phyloP scores from a whole-genome alignment of 2,113 vertebrate species.

The Turdus rufiventris region DNA sequence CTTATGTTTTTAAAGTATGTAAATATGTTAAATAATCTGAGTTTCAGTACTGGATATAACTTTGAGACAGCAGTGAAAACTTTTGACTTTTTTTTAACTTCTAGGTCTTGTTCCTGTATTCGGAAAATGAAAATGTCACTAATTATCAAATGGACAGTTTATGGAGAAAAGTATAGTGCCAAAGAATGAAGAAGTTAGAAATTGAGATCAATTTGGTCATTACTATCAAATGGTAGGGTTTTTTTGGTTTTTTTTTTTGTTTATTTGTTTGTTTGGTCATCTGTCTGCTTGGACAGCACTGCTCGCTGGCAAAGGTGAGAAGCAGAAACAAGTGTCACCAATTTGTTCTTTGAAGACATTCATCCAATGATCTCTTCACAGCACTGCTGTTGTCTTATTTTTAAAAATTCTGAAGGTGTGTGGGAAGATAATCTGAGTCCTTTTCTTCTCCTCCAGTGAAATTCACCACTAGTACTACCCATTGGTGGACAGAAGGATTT shows the following conservation, averaged over 20 bases:
- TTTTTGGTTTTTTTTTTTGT: no score
- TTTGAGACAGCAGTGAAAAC: neutral
- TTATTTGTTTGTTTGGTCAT: neutral
- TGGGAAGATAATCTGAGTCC: neutral
- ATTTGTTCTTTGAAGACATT: neutral
- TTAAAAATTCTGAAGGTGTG: neutral
- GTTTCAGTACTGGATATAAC: neutral
- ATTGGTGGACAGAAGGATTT: neutral
- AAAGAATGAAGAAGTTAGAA: neutral
- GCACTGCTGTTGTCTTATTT: neutral
- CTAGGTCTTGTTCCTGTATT: neutral
- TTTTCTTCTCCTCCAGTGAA: fast-evolving
- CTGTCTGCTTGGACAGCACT: neutral
- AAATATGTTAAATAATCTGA: neutral
- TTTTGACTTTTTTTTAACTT: neutral
- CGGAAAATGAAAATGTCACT: neutral
- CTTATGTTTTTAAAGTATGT: neutral
- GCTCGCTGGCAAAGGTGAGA: neutral
- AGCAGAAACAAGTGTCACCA: neutral
- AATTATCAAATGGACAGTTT: neutral
- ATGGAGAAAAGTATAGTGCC: neutral
- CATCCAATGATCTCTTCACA: neutral
- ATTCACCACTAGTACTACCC: neutral
- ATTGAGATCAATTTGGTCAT: neutral
- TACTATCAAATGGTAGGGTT: fast-evolving